These are phyloP conservation scores for Neria commutata DNA, from an alignment of 2,888 invertebrate species.

Conservation along the genomic window DNA sequence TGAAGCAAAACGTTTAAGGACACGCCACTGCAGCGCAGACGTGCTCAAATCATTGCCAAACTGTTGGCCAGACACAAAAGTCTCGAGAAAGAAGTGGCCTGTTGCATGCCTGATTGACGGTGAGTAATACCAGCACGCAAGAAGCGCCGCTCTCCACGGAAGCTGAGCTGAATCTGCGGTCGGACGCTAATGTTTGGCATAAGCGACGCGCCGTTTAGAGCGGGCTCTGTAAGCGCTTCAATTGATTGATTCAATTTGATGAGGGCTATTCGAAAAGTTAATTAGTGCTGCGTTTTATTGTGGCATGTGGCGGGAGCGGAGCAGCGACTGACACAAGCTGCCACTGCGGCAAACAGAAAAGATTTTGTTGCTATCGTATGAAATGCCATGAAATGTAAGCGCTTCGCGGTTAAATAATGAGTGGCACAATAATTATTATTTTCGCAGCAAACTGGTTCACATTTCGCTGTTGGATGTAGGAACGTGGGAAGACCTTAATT, in stretches of 20 bases:
- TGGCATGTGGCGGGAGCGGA: not conserved
- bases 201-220: slow-evolving; percentile 7
- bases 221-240: slow-evolving; percentile 37
- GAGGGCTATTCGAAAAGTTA: slow-evolving; percentile 44
- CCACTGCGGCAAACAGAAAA: not conserved
- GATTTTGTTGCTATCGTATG: slow-evolving; percentile 32
- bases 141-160: not conserved
- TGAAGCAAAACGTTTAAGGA: slow-evolving; percentile 50
- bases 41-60: slow-evolving; percentile 21
- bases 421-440: too few relatives aligned
- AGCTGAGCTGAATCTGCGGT: not conserved
- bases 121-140: not conserved
- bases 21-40: slow-evolving; percentile 50
- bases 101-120: not conserved
- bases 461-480: too few relatives aligned
- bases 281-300: not conserved
- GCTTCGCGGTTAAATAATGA: not conserved
- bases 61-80: too few relatives aligned
- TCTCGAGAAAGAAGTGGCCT: too few relatives aligned
- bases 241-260: slow-evolving; percentile 46
- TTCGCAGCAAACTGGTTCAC: too few relatives aligned
- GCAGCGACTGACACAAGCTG: not conserved
- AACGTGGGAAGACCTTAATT: too few relatives aligned
- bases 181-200: slow-evolving; percentile 4
- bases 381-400: slow-evolving; percentile 44